phyloP scores from a whole-genome alignment of 64 coral and sea anemone species.

The Hydrozoanthus tunicans region DNA sequence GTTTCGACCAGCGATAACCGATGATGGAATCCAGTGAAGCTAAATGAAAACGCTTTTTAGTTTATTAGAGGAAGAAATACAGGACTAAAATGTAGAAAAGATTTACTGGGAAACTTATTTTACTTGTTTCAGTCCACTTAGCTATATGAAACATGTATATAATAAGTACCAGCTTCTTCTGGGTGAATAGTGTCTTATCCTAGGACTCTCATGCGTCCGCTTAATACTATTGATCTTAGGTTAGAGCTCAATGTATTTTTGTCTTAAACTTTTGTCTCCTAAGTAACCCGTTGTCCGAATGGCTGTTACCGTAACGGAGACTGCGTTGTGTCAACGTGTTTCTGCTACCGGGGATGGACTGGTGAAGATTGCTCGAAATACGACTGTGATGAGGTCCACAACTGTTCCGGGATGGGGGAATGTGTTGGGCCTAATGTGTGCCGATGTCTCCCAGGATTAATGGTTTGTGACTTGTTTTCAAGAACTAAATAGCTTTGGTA shows the following conservation, averaged over 20 bases:
- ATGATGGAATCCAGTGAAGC: too few species aligned
- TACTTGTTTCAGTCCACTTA: too few species aligned
- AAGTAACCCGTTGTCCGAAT: slow-evolving; percentile 57
- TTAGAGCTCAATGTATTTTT: background rate
- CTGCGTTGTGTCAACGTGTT: slow-evolving; percentile 56
- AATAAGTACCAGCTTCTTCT: too few species aligned
- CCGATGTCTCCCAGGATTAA: slow-evolving; percentile 41
- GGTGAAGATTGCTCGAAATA: slow-evolving; percentile 70
- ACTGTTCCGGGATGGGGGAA: slow-evolving; percentile 54
- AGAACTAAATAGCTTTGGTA: too few species aligned
- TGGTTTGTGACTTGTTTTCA: slow-evolving; percentile 14
- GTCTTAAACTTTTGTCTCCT: background rate
- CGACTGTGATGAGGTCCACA: slow-evolving; percentile 62
- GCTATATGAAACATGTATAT: too few species aligned
- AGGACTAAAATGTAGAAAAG: too few species aligned
- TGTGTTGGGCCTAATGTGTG: slow-evolving; percentile 74
- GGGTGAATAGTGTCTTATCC: too few species aligned
- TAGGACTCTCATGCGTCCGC: too few species aligned
- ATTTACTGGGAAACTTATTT: too few species aligned
- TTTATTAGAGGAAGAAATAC: too few species aligned
- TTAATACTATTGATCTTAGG: background rate
- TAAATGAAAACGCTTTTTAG: too few species aligned
- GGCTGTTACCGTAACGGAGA: slow-evolving; percentile 59
- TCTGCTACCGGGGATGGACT: slow-evolving; percentile 71
- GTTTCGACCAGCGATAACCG: too few species aligned